Percentiles rank a stretch among this genome's conserved stretches.
These are phyloP conservation scores for Germaria angustata DNA, from an alignment of 2,888 invertebrate genomes.

Conservation along the genomic window DNA sequence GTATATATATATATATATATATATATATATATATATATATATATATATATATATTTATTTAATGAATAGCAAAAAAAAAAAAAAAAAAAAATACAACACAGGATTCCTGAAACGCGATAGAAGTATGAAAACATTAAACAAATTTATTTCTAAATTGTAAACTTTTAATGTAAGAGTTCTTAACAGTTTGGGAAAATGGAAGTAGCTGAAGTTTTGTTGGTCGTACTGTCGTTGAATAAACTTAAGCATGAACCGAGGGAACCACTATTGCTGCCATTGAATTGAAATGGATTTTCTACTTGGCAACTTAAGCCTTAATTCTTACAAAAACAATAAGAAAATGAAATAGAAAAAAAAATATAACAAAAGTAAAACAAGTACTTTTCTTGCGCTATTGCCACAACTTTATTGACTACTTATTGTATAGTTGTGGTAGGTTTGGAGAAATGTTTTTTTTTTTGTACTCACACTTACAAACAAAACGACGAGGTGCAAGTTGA, in stretches of 20 bases:
- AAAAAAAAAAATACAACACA: neutral
- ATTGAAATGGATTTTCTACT: slow-evolving; percentile 66
- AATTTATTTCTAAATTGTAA: slow-evolving; percentile 68
- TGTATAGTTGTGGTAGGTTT: slow-evolving; percentile 53
- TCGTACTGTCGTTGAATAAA: slow-evolving; percentile 35
- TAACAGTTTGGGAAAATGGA: slow-evolving; percentile 29
- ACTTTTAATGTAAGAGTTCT: slow-evolving; percentile 60
- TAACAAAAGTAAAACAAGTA: neutral
- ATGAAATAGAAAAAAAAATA: neutral
- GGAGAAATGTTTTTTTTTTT: neutral
- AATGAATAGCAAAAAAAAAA: slow-evolving; percentile 9
- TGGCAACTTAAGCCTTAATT: slow-evolving; percentile 52
- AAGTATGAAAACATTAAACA: slow-evolving; percentile 46
- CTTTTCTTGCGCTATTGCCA: slow-evolving; percentile 8
- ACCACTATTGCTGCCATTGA: slow-evolving; percentile 45
- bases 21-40: no score
- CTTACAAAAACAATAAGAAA: neutral
- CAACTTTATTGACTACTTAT: slow-evolving; percentile 56
- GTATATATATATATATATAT: no score
- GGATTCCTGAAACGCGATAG: slow-evolving; percentile 9
- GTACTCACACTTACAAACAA: neutral
- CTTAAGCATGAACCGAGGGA: slow-evolving; percentile 55
- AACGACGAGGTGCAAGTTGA: neutral
- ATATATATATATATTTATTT: no score
- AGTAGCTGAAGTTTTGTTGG: neutral